Conservation (phyloP, 2,888 invertebrate genomes). For the Electrophaes corylata region DNA sequence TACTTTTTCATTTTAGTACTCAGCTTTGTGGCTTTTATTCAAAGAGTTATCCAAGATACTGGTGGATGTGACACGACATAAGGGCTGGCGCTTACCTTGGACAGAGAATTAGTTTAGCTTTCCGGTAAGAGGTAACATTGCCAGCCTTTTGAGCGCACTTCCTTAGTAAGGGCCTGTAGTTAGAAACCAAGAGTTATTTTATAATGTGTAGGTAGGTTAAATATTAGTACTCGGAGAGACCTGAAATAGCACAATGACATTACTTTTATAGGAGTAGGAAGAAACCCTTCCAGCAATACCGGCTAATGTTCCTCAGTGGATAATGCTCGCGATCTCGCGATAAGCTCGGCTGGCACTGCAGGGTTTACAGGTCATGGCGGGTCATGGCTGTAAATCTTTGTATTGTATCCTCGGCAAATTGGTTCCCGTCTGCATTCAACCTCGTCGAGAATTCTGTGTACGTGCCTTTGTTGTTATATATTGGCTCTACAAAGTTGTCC, state of each 20-base stretch:
- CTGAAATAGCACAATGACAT: background rate
- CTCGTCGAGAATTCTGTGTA: slow-evolving; percentile 1
- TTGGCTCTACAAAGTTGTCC: background rate
- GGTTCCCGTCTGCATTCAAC: slow-evolving; percentile 6
- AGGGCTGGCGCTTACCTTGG: no score
- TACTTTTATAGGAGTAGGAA: slow-evolving; percentile 11
- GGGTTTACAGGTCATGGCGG: slow-evolving; percentile 29
- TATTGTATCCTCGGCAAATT: slow-evolving; percentile 26
- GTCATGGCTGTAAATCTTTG: slow-evolving; percentile 35
- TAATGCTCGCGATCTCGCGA: slow-evolving; percentile 28
- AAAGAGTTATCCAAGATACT: no score
- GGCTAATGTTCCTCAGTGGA: slow-evolving; percentile 6
- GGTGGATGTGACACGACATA: no score
- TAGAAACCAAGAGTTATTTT: no score
- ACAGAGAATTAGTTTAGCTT: no score
- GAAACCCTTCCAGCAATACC: background rate
- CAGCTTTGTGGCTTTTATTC: no score
- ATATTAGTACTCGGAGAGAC: background rate
- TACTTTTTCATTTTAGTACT: no score
- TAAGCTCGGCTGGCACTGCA: slow-evolving; percentile 32
- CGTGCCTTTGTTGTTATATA: slow-evolving; percentile 6
- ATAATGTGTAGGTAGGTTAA: no score
- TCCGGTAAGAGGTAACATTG: no score
- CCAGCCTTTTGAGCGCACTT: no score
- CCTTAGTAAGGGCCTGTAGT: no score